phyloP scores from a whole-genome alignment of 2,888 invertebrate species.

The Vandiemenella viatica region DNA sequence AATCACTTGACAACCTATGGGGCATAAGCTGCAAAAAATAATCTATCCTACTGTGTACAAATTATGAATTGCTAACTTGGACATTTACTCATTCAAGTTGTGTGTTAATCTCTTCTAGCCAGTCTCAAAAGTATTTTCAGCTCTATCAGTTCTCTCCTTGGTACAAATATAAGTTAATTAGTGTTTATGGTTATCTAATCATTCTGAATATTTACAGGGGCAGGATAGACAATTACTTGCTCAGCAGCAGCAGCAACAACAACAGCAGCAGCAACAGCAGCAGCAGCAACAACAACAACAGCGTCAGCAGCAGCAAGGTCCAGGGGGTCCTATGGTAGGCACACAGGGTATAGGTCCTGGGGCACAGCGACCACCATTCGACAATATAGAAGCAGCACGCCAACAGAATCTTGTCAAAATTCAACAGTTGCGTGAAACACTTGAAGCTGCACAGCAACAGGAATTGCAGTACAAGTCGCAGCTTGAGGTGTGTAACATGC shows the following conservation, averaged over 20 bases:
- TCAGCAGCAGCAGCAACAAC: conserved; percentile 24
- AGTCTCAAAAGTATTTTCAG: too few relatives aligned
- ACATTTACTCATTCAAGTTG: too few relatives aligned
- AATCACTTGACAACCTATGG: too few relatives aligned
- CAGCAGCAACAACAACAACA: conserved; percentile 25
- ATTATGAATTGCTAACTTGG: too few relatives aligned
- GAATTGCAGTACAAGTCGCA: conserved; percentile 65
- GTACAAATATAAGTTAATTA: too few relatives aligned
- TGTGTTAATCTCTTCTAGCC: too few relatives aligned
- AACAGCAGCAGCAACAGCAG: conserved; percentile 28
- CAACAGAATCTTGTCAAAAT: conserved; percentile 69
- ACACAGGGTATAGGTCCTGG: conserved; percentile 14
- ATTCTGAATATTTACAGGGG: conserved; percentile 17
- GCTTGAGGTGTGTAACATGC: conserved; percentile 36
- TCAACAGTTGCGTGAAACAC: conserved; percentile 55
- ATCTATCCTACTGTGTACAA: too few relatives aligned
- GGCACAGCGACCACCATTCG: conserved; percentile 28
- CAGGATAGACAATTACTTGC: conserved; percentile 18
- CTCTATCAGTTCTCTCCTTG: too few relatives aligned
- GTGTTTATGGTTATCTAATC: too few relatives aligned
- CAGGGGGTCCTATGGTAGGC: conserved; percentile 9
- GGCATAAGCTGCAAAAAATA: too few relatives aligned
- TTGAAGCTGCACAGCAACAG: conserved; percentile 66
- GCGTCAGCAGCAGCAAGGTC: conserved; percentile 22
- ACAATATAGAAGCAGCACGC: conserved; percentile 54